phyloP scores from a whole-genome alignment of 2,113 vertebrate genomes.

The Mus pahari region DNA sequence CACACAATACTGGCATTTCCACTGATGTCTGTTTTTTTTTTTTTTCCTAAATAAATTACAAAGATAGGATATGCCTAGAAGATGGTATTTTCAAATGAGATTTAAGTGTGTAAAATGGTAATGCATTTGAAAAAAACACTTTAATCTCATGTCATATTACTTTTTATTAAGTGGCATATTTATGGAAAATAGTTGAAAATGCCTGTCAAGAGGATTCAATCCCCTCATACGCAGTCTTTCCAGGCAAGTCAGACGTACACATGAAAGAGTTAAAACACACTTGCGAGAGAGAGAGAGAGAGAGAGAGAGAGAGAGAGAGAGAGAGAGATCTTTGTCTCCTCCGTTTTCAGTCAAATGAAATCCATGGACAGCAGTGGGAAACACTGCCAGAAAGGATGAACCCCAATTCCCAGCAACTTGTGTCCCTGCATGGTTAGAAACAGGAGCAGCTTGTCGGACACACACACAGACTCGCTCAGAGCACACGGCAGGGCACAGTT shows the following conservation, averaged over 20 bases:
- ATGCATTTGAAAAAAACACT: slow-evolving; percentile 34
- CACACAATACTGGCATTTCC: slow-evolving; percentile 65
- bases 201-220: slow-evolving; percentile 32
- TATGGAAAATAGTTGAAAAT: slow-evolving; percentile 52
- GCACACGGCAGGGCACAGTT: background rate
- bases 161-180: slow-evolving; percentile 68
- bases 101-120: background rate
- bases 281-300: background rate
- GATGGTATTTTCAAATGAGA: slow-evolving; percentile 40
- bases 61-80: slow-evolving; percentile 68
- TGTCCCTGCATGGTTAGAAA: slow-evolving; percentile 3
- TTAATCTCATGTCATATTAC: slow-evolving; percentile 21
- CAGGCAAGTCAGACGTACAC: background rate
- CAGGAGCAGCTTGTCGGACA: slow-evolving; percentile 53
- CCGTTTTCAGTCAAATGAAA: slow-evolving; percentile 75
- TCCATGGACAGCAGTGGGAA: slow-evolving; percentile 45
- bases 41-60: slow-evolving; percentile 53
- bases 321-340: background rate
- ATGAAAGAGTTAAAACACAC: slow-evolving; percentile 2
- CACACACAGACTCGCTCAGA: background rate
- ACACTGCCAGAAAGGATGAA: slow-evolving; percentile 10
- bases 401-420: background rate
- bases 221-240: background rate
- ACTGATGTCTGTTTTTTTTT: slow-evolving; percentile 54
- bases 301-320: background rate